Evolutionary conservation across 2,797 vertebrate species (phyloP).

Genomic region (Galagoides demidoff): DNA sequence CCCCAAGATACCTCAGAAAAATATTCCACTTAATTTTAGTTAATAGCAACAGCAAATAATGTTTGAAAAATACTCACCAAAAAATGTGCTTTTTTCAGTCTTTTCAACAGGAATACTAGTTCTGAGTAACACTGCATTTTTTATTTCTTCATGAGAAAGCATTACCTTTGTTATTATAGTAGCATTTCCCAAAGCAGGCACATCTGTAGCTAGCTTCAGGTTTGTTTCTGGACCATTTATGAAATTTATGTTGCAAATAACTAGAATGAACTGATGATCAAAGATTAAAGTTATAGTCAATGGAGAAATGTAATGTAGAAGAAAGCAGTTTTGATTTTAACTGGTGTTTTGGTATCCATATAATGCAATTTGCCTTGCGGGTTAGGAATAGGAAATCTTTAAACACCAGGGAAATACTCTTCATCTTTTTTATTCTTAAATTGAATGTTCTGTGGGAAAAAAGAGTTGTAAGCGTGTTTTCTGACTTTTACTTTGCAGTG

Average conservation of each 20-base stretch:
- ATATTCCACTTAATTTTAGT: background rate
- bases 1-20: background rate
- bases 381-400: background rate
- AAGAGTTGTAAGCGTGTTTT: background rate
- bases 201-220: background rate
- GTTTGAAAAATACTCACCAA: background rate
- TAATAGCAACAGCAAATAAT: background rate
- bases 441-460: background rate
- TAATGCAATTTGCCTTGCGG: background rate
- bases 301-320: background rate
- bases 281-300: background rate
- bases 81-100: background rate
- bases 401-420: background rate
- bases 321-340: background rate
- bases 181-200: background rate
- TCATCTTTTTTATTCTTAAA: background rate
- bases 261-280: background rate
- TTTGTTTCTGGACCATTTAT: conserved; percentile 2
- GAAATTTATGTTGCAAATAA: background rate
- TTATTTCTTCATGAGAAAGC: background rate
- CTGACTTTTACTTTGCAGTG: background rate
- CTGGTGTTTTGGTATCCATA: background rate
- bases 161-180: background rate
- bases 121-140: background rate
- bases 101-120: background rate